Base-by-base conservation (phyloP, 2,113 vertebrate genomes). In the Ancistrus triradiatus region DNA sequence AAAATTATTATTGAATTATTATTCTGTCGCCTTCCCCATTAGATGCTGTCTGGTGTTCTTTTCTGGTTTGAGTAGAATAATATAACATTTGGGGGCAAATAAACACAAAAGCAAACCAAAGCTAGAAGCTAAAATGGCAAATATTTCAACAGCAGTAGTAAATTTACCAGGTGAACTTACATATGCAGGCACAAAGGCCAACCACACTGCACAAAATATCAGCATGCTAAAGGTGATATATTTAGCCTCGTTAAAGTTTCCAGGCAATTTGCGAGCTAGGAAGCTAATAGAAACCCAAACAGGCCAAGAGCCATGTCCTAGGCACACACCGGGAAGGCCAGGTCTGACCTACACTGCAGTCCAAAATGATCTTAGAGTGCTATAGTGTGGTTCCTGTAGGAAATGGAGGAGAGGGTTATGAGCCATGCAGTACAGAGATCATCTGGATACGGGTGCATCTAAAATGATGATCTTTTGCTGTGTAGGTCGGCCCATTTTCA, bases 191-290 rank as follows among this genome's bases (percentile, higher is more conserved):
- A 88, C 87, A 8, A 89, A 89, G 14, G 84, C 78, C 37, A 84
- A 69, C 88, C 88, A 89, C 0, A 88, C 86, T 2, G 83, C 78
- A 68, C 83, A 88, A 74, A 87, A 86, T 66, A 87, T 87, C 69
- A 88, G 25, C 86, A 87, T 89, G 75, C 87, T 89, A 14, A 88
- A 89, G 4, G 87, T 88, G 28, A 89, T 89, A 1, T 79, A 84
- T 72, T 87, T 87, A 19, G 85, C 86, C 42, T 89, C 87, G 10
- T 88, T 89, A 21, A 89, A 88, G 28, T 86, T 88, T 69, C 85
- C 83, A 0, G 86, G 86, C 5, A 89, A 68, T 37, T 84, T 87
- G 0, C 83, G 77, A 14, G 80, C 84, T 33, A 80, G 42, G 49
- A 77, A 70, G 5, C 80, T 76, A 17, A 84, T 84, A 42, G 84